phyloP scores from a whole-genome alignment of 2,113 vertebrate species.

The Trogon melanurus region DNA sequence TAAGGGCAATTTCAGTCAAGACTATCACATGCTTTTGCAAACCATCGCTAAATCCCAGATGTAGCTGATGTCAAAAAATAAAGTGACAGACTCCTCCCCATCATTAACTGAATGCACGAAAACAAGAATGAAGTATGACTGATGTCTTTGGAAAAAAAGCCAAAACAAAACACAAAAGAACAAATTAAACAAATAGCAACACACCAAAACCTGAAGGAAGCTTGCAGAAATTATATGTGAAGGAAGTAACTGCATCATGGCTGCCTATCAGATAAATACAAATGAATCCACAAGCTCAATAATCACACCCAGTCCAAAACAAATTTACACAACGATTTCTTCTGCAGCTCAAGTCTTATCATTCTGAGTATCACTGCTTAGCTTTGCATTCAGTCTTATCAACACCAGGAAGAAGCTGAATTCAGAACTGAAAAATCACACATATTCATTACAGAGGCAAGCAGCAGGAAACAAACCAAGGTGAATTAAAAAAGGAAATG shows the following conservation, averaged over 20 bases:
- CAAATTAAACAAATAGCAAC: too few relatives aligned
- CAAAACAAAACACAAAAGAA: neutral
- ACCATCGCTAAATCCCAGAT: neutral
- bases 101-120: neutral
- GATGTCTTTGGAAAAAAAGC: neutral
- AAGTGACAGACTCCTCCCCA: neutral
- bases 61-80: neutral
- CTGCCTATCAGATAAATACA: neutral
- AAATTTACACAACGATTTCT: neutral
- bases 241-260: neutral
- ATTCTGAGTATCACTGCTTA: neutral
- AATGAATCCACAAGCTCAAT: neutral
- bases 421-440: neutral
- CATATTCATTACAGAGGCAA: accelerated
- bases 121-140: neutral
- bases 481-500: neutral
- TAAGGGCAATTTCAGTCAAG: neutral
- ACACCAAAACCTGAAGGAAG: neutral
- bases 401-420: neutral
- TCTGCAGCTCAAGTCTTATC: neutral
- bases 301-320: neutral
- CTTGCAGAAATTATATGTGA: neutral
- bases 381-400: neutral
- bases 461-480: neutral
- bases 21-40: neutral